Evolutionary conservation across 2,113 vertebrate genomes (phyloP).

Genomic region (Haemorhous mexicanus): DNA sequence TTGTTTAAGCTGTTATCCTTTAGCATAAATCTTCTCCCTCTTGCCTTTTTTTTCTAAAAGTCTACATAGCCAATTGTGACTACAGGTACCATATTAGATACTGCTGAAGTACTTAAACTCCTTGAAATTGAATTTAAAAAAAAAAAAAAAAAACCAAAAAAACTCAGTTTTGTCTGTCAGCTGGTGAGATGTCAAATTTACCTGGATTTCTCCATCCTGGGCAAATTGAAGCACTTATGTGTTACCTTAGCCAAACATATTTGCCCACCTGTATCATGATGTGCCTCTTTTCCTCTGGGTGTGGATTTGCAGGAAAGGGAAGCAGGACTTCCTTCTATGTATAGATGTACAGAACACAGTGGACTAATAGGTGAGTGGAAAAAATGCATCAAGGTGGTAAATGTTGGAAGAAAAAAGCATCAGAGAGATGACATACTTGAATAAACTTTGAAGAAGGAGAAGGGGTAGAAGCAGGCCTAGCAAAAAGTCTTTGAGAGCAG

Average conservation of each 20-base stretch:
- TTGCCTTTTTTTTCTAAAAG: background rate
- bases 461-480: background rate
- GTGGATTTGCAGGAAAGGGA: background rate
- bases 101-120: background rate
- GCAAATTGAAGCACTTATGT: background rate
- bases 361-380: background rate
- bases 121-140: background rate
- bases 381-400: background rate
- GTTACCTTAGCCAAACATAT: background rate
- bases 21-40: background rate
- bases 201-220: background rate
- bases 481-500: background rate
- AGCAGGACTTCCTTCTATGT: background rate
- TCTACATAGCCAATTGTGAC: background rate
- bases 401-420: background rate
- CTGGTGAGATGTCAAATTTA: background rate
- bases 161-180: background rate
- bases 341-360: background rate
- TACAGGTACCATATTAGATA: background rate
- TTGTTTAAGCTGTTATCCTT: background rate
- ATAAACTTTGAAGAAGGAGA: background rate
- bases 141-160: background rate
- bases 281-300: background rate
- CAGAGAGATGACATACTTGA: background rate
- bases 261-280: background rate